phyloP scores from a whole-genome alignment of 2,113 vertebrate species.

The Dermatemys mawii region DNA sequence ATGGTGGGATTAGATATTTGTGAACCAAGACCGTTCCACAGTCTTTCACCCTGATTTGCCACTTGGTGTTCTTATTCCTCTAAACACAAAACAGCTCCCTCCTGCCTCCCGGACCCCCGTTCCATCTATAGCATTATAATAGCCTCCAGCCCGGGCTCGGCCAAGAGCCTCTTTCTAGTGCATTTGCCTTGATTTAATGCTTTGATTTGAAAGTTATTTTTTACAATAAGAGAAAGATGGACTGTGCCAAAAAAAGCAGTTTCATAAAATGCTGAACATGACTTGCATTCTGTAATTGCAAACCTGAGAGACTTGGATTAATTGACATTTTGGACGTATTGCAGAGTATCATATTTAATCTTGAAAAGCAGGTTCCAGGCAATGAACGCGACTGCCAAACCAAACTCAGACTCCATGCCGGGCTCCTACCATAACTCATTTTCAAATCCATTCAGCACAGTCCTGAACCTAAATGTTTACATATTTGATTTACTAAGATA shows the following conservation, averaged over 20 bases:
- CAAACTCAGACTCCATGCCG: conserved; percentile 70
- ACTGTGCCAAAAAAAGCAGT: conserved; percentile 78
- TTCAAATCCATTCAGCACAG: conserved; percentile 64
- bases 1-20: conserved; percentile 59
- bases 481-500: conserved; percentile 77
- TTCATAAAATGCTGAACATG: conserved; percentile 76
- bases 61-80: neutral
- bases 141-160: conserved; percentile 28
- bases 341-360: conserved; percentile 73
- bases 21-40: conserved; percentile 29
- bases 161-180: conserved; percentile 31
- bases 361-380: conserved; percentile 77
- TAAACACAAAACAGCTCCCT: conserved; percentile 23
- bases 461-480: conserved; percentile 76
- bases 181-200: conserved; percentile 77
- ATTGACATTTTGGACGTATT: conserved; percentile 77
- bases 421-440: conserved; percentile 72
- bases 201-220: conserved; percentile 79
- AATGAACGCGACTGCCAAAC: conserved; percentile 70
- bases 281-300: conserved; percentile 79
- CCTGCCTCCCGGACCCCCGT: neutral
- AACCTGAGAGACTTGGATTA: conserved; percentile 75
- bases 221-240: conserved; percentile 72
- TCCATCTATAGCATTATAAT: neutral
- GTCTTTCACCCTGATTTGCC: conserved; percentile 55